Conservation (phyloP, 64 coral and sea anemone species). For the Hydrozoanthus tunicans region DNA sequence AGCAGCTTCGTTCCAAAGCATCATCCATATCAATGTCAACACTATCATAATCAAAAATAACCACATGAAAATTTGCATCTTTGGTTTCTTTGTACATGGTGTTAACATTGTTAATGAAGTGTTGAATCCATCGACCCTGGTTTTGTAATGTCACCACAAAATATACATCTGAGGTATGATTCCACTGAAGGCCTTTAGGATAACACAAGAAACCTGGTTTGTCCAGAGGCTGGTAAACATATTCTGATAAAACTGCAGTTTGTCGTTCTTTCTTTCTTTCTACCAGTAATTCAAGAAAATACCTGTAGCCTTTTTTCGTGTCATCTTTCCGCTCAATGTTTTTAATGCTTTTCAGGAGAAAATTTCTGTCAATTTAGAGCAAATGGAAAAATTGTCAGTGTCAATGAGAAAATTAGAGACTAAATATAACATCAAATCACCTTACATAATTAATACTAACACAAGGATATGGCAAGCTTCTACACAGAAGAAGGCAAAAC, state of each 20-base stretch:
- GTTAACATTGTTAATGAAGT: slow-evolving; percentile 76
- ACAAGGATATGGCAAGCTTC: too few species aligned
- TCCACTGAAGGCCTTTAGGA: slow-evolving; percentile 61
- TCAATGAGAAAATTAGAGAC: neutral
- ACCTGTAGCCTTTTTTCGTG: slow-evolving; percentile 37
- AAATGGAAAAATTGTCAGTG: neutral
- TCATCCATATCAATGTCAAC: slow-evolving; percentile 67
- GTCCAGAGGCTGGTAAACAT: slow-evolving; percentile 50
- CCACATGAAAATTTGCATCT: slow-evolving; percentile 54
- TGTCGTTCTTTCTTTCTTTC: neutral
- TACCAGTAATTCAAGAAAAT: slow-evolving; percentile 54
- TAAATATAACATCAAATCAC: neutral
- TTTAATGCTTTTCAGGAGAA: neutral
- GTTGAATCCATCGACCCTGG: slow-evolving; percentile 80
- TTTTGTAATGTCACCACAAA: slow-evolving; percentile 72
- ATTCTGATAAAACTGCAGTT: slow-evolving; percentile 57
- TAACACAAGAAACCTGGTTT: slow-evolving; percentile 39
- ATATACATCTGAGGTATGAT: slow-evolving; percentile 48
- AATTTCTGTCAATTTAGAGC: neutral
- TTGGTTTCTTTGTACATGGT: slow-evolving; percentile 49
- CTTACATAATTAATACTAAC: too few species aligned
- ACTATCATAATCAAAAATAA: slow-evolving; percentile 76
- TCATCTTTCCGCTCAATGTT: slow-evolving; percentile 47
- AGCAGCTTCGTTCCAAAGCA: slow-evolving; percentile 32
- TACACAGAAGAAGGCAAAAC: too few species aligned